These are phyloP conservation scores for Anguilla pacifica DNA, from an alignment of 2,797 vertebrate genomes.

Conservation along the genomic window DNA sequence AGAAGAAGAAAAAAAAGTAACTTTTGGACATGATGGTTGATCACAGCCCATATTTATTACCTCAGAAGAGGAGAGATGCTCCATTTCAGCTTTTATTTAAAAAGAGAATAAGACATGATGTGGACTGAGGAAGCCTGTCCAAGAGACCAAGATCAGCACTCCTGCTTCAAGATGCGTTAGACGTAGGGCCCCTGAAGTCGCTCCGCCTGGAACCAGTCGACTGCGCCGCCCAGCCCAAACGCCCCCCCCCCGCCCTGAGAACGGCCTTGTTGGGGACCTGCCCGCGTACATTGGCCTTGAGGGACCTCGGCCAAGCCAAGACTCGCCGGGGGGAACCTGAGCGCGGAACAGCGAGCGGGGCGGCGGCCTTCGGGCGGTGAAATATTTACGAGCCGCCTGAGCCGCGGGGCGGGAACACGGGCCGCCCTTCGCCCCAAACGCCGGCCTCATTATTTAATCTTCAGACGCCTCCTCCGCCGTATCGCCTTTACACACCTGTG, in stretches of 20 bases:
- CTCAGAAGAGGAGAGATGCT: no score
- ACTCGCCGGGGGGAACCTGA: not conserved
- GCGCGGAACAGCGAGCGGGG: not conserved
- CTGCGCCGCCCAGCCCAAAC: not conserved
- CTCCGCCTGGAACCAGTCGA: not conserved
- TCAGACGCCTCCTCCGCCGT: not conserved
- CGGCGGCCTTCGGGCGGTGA: constrained; percentile 18
- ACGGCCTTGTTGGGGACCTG: not conserved
- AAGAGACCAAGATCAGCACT: no score
- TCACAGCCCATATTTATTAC: no score
- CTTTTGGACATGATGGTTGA: no score
- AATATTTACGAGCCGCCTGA: constrained; percentile 2
- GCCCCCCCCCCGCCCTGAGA: not conserved
- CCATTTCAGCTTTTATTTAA: no score
- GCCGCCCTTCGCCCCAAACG: not conserved
- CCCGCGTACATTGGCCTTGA: not conserved
- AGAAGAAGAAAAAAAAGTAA: not conserved
- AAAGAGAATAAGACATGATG: no score
- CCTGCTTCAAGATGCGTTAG: not conserved
- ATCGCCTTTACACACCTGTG: not conserved
- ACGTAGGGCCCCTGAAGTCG: not conserved
- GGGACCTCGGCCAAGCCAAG: not conserved
- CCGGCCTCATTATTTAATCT: constrained; percentile 1
- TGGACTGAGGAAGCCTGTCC: no score
- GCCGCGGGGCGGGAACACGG: not conserved